Evolutionary conservation across 2,113 vertebrate genomes (phyloP), one percentile per base, ranked within the genome.

Genomic region (Prinia subflava): DNA sequence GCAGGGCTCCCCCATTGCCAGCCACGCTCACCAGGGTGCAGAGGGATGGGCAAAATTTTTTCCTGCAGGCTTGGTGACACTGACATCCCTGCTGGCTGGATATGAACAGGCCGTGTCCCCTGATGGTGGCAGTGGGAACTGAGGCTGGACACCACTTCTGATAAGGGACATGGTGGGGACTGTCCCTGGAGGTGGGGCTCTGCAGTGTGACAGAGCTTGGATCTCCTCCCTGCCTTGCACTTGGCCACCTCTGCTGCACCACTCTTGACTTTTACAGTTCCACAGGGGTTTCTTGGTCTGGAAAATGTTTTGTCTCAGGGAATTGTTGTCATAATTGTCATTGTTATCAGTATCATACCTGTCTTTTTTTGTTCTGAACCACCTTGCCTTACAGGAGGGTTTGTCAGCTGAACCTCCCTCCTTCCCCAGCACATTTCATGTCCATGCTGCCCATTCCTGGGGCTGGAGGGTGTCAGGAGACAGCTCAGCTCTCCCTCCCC

Each of bases 391-490:
- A 3, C 7, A 7, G 57, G 24, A 31, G 35, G 44, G 22, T 70
- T 79, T 53, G 30, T 23, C 14, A 67, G 76, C 50, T 0, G 0
- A 64, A 8, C 12, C 9, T 10, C 42, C 7, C 21, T 30, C 14
- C 63, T 39, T 59, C 33, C 42, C 25, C 65, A 31, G 33, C 0
- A 0, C 5, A 3, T 53, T 64, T 55, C 3, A 0, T 10, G 8
- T 57, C 25, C 16, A 1, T 6, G 46, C 28, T 90, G 12, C 20
- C 42, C 4, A 2, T 69, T 22, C n/a, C 55, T 5, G 11, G 17
- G 39, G 31, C 53, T 35, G n/a, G 24, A 10, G 6, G 20, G 5
- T 0, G 0, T 2, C 4, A n/a, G 37, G 49, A 35, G 4, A 2
- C 44, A 62, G 33, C 47, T 31, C 4, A 3, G 47, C 31, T 77